Evolutionary conservation across 1,140 invertebrate genomes (phyloP), one percentile per base, ranked within the genome.

Genomic region (Tetranychus cinnabarinus): DNA sequence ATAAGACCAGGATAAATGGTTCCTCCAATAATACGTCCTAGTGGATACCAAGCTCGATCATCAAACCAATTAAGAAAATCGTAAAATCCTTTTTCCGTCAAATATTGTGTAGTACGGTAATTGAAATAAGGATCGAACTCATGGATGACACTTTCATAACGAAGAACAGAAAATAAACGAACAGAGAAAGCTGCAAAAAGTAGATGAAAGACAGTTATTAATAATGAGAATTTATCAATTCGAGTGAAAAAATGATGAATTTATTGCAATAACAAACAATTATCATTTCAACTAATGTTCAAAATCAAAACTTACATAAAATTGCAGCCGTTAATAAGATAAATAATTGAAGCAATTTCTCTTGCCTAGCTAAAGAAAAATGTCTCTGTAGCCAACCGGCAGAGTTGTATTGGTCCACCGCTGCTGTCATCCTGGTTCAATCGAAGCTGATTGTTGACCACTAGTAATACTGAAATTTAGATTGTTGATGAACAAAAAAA

Each of bases 41-140:
- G 75, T 0, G 91, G 91, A 77, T 97, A 97, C 93, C 93, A 97
- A 69, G 92, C 92, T 73, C 89, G 73, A 72, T 97, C 92, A 79
- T 97, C 92, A 78, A 97, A 97, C 92, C 92, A 97, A 73, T 97
- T 97, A 72, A 96, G 89, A 73, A 97, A 97, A 62, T 82, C 85
- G 74, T 97, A 97, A 72, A 96, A 97, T 2, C 92, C 93, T 76
- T 97, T 84, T 73, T 97, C 90, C 3, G 88, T 81, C 59, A 97
- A 75, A 72, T 82, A 97, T 66, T 88, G 82, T 12, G 93, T 97
- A 46, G 92, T 96, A 68, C 93, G 80, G 72, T 97, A 97, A 75
- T 97, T 97, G 71, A 97, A 97, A 71, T 97, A 97, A 1, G 92
- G 92, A 83, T 97, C 92, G 75, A 97, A 97, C 74, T 97, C 92